Base-by-base conservation (phyloP, 2,888 invertebrate genomes). In the Platerodrilus igneus region DNA sequence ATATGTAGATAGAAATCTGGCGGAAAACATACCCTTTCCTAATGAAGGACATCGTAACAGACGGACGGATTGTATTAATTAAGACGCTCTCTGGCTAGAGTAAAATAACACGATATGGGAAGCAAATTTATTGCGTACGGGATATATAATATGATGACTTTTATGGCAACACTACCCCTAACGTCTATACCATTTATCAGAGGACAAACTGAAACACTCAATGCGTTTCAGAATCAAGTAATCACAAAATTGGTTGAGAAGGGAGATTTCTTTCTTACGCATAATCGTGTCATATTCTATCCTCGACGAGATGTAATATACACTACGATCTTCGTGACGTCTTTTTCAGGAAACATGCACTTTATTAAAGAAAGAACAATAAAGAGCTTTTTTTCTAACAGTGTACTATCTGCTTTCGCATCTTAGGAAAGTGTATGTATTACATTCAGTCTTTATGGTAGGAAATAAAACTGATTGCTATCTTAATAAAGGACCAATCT, bases 401-500 rank as follows among this genome's bases (percentile, higher is more conserved):
- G n/a, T n/a, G n/a, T n/a, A n/a, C n/a, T n/a, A n/a, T n/a, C n/a
- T n/a, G n/a, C n/a, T n/a, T 52, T 51, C 51, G 51, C 55, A 63
- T 60, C 60, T 58, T 50, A 57, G 55, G 62, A 63, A 63, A 64
- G 61, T 64, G 60, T 64, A 63, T 63, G 61, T 59, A 66, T 64
- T 63, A 62, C 62, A 57, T 58, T 55, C 58, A 55, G 57, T 60
- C 63, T 67, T 67, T 67, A 67, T 66, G 57, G 64, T 50, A 56
- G 61, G 64, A 62, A 66, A 68, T 68, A 68, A 68, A 68, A 66
- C 61, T 64, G 67, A 67, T 67, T 66, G 67, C 66, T 64, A 66
- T 66, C 66, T 67, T 67, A 67, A 67, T 67, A 64, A 66, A 65
- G 56, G 66, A 64, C 64, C 66, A 67, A 67, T 67, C 67, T 66